phyloP scores from a whole-genome alignment of 2,797 vertebrate species.

The Erethizon dorsatum region DNA sequence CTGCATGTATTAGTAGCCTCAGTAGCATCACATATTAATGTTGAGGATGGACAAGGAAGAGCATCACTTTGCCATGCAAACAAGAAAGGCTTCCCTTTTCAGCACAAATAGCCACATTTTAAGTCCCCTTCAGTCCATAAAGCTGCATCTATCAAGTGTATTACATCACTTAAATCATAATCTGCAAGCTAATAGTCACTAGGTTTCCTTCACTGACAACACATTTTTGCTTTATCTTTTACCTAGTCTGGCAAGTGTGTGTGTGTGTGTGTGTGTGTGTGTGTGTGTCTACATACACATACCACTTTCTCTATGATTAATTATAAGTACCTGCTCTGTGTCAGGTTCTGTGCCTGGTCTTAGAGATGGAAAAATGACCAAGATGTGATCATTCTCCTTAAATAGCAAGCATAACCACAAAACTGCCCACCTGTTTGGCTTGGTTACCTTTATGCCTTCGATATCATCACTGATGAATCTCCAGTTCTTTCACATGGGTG shows the following conservation, averaged over 20 bases:
- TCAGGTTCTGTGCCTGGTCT: not conserved
- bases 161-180: not conserved
- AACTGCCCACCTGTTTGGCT: not conserved
- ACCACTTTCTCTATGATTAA: not conserved
- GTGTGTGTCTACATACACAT: fast-evolving
- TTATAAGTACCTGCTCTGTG: not conserved
- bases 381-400: not conserved
- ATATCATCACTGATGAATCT: not conserved
- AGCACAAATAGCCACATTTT: not conserved
- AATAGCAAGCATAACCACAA: not conserved
- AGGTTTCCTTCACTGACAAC: not conserved
- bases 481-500: not conserved
- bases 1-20: not conserved
- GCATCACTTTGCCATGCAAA: not conserved
- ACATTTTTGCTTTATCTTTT: constrained; percentile 21
- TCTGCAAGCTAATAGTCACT: not conserved
- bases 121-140: not conserved
- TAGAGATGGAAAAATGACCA: not conserved
- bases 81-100: constrained; percentile 30
- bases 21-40: not conserved
- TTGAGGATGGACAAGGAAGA: not conserved
- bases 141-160: not conserved
- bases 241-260: not conserved
- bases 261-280: too few species aligned
- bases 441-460: not conserved